Conservation (phyloP, 2,888 invertebrate genomes). For the Athalia circularis region DNA sequence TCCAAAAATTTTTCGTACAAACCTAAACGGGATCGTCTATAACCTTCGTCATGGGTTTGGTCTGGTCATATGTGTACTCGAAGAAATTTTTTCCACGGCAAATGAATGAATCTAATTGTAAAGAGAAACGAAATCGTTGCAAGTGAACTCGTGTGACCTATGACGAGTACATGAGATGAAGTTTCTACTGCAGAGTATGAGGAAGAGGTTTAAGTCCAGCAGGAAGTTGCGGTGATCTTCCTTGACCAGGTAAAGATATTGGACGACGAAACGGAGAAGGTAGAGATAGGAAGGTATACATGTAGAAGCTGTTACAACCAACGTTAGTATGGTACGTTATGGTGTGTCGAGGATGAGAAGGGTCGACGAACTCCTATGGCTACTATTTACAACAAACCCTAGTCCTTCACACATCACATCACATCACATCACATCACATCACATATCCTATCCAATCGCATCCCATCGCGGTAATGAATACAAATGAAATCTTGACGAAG, state of each 20-base stretch:
- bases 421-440: too few relatives aligned
- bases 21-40: too few relatives aligned
- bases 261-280: background rate
- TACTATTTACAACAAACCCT: constrained; percentile 29
- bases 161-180: too few relatives aligned
- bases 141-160: too few relatives aligned
- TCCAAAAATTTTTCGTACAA: too few relatives aligned
- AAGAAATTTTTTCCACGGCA: too few relatives aligned
- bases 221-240: constrained; percentile 6
- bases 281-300: background rate
- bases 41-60: too few relatives aligned
- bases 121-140: too few relatives aligned
- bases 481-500: constrained; percentile 46
- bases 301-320: background rate
- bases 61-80: too few relatives aligned
- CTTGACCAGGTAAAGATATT: background rate
- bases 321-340: background rate
- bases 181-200: background rate
- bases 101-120: too few relatives aligned
- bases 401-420: constrained; percentile 12
- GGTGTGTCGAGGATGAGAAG: background rate
- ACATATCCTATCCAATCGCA: too few relatives aligned
- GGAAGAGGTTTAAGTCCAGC: background rate
- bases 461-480: constrained; percentile 21
- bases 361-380: constrained; percentile 34